Percentiles rank a stretch among this genome's conserved stretches.
Evolutionary conservation across 1,140 invertebrate genomes (phyloP).

Genomic region (Drosophila ercepeae): DNA sequence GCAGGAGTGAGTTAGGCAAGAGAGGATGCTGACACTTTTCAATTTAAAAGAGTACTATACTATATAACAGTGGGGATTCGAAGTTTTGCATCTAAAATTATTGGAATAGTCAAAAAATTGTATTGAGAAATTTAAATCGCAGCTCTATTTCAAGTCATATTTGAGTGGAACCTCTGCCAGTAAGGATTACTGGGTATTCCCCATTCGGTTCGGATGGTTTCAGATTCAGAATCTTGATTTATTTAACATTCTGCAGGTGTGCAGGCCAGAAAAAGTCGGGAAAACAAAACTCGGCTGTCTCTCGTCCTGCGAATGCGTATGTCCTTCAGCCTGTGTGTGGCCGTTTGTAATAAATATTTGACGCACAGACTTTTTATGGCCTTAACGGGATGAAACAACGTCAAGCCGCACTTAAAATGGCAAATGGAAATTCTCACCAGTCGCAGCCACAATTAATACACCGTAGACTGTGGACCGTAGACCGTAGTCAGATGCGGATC

Average conservation of each 20-base stretch:
- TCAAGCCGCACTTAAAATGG: constrained; percentile 81
- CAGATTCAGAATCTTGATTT: constrained; percentile 22
- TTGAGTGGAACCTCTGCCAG: no score
- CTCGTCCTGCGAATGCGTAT: constrained; percentile 5
- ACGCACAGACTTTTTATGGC: constrained; percentile 65
- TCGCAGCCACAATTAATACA: constrained; percentile 80
- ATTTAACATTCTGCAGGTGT: constrained; percentile 43
- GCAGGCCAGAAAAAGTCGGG: constrained; percentile 5
- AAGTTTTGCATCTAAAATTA: background rate
- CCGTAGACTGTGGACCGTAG: constrained; percentile 6
- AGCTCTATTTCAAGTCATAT: no score
- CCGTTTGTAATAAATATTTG: constrained; percentile 76
- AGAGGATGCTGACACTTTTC: constrained; percentile 40
- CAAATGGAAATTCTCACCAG: constrained; percentile 79
- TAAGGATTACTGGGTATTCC: no score
- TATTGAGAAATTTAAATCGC: no score
- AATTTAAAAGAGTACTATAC: background rate
- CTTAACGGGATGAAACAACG: constrained; percentile 68
- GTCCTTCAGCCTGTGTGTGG: constrained; percentile 2
- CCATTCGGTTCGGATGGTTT: background rate
- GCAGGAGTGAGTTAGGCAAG: constrained; percentile 35
- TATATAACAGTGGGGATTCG: background rate
- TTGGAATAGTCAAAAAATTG: background rate
- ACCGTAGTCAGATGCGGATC: background rate
- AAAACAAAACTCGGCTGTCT: constrained; percentile 10